Evolutionary conservation across 1,140 invertebrate genomes (phyloP).

Genomic region (Gonioctena quinquepunctata): DNA sequence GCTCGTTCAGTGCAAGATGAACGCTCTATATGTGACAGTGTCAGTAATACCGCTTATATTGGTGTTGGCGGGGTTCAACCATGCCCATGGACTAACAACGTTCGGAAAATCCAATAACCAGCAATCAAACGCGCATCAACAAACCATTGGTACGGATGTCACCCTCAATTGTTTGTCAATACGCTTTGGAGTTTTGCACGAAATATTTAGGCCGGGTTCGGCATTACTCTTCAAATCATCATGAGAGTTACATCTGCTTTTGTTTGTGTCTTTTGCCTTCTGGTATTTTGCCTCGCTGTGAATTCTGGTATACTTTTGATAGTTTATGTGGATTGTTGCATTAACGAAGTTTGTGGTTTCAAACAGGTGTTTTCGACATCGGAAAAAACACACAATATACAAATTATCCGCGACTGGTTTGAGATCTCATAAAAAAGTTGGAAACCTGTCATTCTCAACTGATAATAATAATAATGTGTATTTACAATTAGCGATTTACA

Average conservation of each 20-base stretch:
- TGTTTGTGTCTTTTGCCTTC: constrained; percentile 4
- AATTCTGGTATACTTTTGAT: not conserved
- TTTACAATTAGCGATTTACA: too few relatives aligned
- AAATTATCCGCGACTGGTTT: too few relatives aligned
- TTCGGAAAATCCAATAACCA: constrained; percentile 50
- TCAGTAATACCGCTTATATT: constrained; percentile 51
- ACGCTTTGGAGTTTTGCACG: constrained; percentile 29
- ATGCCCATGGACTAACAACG: constrained; percentile 53
- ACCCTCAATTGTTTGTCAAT: constrained; percentile 14
- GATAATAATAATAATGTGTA: too few relatives aligned
- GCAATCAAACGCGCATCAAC: constrained; percentile 23
- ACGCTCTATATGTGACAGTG: constrained; percentile 53
- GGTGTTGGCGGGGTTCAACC: constrained; percentile 53
- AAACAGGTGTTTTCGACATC: too few relatives aligned
- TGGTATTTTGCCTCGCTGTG: not conserved
- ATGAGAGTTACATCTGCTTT: constrained; percentile 9
- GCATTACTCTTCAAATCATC: constrained; percentile 22
- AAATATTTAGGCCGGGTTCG: constrained; percentile 24
- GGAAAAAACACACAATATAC: too few relatives aligned
- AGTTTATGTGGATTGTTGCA: not conserved
- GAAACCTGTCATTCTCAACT: too few relatives aligned
- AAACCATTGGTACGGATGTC: constrained; percentile 31
- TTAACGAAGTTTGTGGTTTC: not conserved
- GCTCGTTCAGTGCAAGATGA: constrained; percentile 42
- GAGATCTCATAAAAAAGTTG: too few relatives aligned